Evolutionary conservation across 1,140 invertebrate genomes (phyloP).

Genomic region (Oreohelix idahoensis): DNA sequence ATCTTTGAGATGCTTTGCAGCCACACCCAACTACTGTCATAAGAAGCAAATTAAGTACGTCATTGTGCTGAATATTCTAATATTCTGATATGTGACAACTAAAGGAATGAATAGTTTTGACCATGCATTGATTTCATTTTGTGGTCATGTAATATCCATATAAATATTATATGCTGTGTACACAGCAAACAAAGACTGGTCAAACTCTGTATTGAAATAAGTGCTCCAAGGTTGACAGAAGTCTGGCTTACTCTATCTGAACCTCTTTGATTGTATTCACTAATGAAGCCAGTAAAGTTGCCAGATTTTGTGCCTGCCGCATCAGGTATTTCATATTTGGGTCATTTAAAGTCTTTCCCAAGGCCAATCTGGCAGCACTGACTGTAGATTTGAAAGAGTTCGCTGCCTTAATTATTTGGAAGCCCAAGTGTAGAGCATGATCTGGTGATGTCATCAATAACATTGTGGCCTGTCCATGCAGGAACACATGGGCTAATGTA

Average conservation of each 20-base stretch:
- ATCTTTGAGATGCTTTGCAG: too few species aligned
- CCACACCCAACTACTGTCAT: too few species aligned
- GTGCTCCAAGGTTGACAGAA: too few species aligned
- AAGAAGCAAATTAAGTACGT: too few species aligned
- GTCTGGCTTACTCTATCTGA: neutral
- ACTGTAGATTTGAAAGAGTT: conserved; percentile 80
- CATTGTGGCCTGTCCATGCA: conserved; percentile 74
- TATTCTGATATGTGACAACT: too few species aligned
- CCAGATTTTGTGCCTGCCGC: conserved; percentile 84
- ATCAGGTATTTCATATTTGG: conserved; percentile 76
- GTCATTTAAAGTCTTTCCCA: conserved; percentile 70
- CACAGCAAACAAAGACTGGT: too few species aligned
- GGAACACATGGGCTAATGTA: conserved; percentile 65
- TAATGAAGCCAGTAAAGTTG: conserved; percentile 85
- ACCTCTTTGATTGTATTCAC: conserved; percentile 81
- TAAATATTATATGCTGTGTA: too few species aligned
- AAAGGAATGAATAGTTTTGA: too few species aligned
- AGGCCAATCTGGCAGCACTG: conserved; percentile 71
- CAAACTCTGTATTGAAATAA: too few species aligned
- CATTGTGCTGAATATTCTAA: too few species aligned
- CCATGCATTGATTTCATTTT: too few species aligned
- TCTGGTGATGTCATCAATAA: conserved; percentile 81
- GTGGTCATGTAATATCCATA: too few species aligned
- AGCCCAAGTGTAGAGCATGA: conserved; percentile 84
- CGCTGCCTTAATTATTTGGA: conserved; percentile 85